phyloP scores from a whole-genome alignment of 1,140 invertebrate species.

The Belonocnema kinseyi region DNA sequence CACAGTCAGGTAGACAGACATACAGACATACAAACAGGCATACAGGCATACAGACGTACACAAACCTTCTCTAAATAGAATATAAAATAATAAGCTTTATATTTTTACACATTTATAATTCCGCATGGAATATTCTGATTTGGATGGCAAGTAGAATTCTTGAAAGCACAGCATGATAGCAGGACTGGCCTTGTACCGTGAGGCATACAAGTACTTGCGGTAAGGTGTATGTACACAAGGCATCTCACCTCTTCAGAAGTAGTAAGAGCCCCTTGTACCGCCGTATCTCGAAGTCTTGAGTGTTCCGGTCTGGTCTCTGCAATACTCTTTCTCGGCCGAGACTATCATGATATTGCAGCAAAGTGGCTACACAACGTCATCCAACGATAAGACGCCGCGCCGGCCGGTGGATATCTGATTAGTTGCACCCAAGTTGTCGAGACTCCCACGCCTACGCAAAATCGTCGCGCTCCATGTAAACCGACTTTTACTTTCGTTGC shows the following conservation, averaged over 20 bases:
- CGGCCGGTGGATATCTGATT: conserved; percentile 49
- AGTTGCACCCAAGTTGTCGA: conserved; percentile 37
- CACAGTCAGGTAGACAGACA: no score
- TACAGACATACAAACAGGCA: no score
- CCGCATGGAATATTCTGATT: background rate
- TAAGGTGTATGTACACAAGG: background rate
- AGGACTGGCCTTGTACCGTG: background rate
- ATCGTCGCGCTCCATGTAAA: conserved; percentile 5
- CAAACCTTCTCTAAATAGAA: no score
- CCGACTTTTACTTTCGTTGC: conserved; percentile 4
- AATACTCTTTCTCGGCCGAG: background rate
- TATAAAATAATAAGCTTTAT: no score
- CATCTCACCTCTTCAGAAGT: background rate
- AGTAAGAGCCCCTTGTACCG: conserved; percentile 11
- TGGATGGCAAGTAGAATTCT: background rate
- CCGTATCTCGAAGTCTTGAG: conserved; percentile 2
- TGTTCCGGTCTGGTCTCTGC: background rate
- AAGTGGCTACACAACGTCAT: conserved; percentile 44
- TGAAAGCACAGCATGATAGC: background rate
- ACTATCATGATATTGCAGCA: conserved; percentile 38
- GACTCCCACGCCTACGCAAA: conserved; percentile 51
- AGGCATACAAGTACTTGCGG: conserved; percentile 3
- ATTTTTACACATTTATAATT: background rate
- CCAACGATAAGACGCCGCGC: conserved; percentile 42
- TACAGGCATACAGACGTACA: no score